Base-by-base conservation (phyloP, 2,797 vertebrate species). In the Cossypha niveicapilla region DNA sequence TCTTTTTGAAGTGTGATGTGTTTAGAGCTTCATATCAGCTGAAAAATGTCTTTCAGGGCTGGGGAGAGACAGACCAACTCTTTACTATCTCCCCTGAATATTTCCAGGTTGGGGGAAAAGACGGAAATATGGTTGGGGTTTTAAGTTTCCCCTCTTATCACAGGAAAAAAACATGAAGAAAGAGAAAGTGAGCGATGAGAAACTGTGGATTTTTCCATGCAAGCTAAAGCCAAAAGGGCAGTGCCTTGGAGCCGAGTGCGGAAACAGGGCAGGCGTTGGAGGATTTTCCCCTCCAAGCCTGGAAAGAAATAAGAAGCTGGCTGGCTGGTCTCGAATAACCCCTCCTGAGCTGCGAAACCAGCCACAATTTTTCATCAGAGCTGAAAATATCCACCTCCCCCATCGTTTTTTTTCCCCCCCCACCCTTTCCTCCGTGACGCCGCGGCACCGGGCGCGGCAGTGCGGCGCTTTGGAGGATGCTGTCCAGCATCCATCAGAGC, bases 231-330 rank as follows among this genome's bases (percentile, higher is more conserved):
- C 63, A 94, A 65, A 89, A 94, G 66, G 85, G 85, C 62, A 15
- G 75, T 78, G 72, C 73, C 81, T 94, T 82, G 80, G 80, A 87
- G 85, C 81, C 27, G 71, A 48, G 86, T 70, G 66, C 30, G 56
- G 96, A 96, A 91, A 88, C 78, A 54, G 13, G 58, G 62, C 77
- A 94, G 77, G 73, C 78, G 72, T 92, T 61, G 95, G 94, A 95
- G 94, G 89, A 77, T 75, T 91, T 92, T 92, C 86, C 63, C 65
- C 34, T 75, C 50, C 4, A 5, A 87, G 78, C 32, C 37, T 93
- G 80, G 62, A 90, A 94, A 94, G 89, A 70, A 94, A 71, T 14
- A 48, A 73, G 58, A 75, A 89, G 42, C 50, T 51, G 63, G 17
- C 75, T 86, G 87, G 37, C 83, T 81, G 60, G 62, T 89, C 70